Percentiles rank a stretch among this genome's conserved stretches.
phyloP scores from a whole-genome alignment of 2,797 vertebrate genomes.

The Buphagus erythrorhynchus region DNA sequence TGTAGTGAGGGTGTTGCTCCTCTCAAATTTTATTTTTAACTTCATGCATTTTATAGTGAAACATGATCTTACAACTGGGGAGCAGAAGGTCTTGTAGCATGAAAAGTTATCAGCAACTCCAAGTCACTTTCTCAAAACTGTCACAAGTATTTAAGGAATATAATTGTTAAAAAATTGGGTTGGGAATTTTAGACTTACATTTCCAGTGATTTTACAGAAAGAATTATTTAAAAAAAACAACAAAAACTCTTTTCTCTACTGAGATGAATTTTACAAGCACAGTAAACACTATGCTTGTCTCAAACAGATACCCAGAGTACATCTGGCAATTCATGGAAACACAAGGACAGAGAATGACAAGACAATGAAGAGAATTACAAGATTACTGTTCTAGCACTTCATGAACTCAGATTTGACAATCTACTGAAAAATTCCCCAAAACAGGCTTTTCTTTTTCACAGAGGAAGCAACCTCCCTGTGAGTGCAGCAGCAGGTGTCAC shows the following conservation, averaged over 20 bases:
- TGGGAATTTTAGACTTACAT: background rate
- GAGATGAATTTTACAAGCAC: background rate
- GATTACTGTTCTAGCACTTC: background rate
- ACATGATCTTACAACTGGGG: background rate
- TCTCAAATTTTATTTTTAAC: constrained; percentile 44
- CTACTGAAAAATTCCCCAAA: background rate
- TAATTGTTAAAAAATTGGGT: rapidly evolving
- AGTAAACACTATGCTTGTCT: background rate
- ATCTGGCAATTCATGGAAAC: background rate
- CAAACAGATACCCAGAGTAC: background rate
- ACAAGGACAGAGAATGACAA: background rate
- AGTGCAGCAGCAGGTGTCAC: constrained; percentile 58
- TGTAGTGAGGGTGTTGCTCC: background rate
- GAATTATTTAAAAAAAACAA: background rate
- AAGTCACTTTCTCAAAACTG: background rate
- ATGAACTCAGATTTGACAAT: background rate
- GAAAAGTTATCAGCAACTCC: background rate
- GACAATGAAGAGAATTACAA: background rate
- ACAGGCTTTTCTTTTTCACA: background rate
- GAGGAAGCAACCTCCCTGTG: background rate
- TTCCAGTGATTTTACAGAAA: background rate
- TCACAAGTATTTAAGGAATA: background rate
- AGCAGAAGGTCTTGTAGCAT: background rate
- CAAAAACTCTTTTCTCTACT: background rate
- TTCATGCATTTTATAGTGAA: background rate